Conservation (phyloP, 2,797 vertebrate genomes). For the Catamblyrhynchus diadema region DNA sequence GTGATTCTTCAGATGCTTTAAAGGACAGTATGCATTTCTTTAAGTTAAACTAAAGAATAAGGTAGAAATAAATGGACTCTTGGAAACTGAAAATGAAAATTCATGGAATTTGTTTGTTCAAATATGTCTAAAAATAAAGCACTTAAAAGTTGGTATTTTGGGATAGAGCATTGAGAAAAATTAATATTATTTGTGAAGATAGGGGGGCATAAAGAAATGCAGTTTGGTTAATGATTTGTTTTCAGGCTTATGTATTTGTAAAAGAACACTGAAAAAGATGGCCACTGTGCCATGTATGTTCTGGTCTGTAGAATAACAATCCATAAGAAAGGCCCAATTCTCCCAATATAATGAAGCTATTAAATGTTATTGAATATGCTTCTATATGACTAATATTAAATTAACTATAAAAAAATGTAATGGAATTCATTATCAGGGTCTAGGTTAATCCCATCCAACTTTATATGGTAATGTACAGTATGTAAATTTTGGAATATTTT, state of each 20-base stretch:
- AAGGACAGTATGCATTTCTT: background rate
- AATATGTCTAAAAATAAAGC: background rate
- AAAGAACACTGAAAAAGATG: background rate
- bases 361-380: background rate
- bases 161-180: background rate
- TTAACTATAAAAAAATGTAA: background rate
- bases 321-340: background rate
- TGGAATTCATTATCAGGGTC: background rate
- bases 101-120: background rate
- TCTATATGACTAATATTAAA: background rate
- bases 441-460: background rate
- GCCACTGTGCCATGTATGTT: background rate
- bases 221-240: background rate
- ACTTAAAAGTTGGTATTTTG: background rate
- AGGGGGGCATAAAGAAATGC: background rate
- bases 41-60: background rate
- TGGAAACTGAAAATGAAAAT: constrained; percentile 26
- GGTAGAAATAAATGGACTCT: background rate
- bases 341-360: background rate
- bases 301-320: background rate
- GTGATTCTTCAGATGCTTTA: background rate
- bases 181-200: background rate
- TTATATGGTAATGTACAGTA: background rate
- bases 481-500: background rate
- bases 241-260: background rate